These are phyloP conservation scores for Neodiprion pinetum DNA, from an alignment of 1,140 invertebrate species.

Conservation along the genomic window DNA sequence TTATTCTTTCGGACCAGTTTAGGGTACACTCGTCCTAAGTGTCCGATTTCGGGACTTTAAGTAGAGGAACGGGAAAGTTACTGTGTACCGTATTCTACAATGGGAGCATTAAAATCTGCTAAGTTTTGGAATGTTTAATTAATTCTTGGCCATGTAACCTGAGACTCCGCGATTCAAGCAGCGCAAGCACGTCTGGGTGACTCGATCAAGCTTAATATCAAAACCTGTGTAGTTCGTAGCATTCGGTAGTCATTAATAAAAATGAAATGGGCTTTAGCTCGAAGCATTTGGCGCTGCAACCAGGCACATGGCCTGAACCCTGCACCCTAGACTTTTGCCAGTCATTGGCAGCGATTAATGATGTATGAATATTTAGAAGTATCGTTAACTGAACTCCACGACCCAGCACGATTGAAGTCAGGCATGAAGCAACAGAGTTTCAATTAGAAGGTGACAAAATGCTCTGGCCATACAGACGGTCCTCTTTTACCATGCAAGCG, in stretches of 20 bases:
- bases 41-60: too few species aligned
- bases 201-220: too few species aligned
- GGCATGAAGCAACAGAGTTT: not conserved
- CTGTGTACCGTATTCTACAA: too few species aligned
- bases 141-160: too few species aligned
- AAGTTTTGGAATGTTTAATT: too few species aligned
- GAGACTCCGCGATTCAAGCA: too few species aligned
- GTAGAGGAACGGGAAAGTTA: too few species aligned
- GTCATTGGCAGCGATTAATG: constrained; percentile 47
- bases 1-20: too few species aligned
- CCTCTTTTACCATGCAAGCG: too few species aligned
- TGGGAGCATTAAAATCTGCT: too few species aligned
- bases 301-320: constrained; percentile 28
- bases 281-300: constrained; percentile 29
- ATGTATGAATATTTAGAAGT: constrained; percentile 44
- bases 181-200: too few species aligned
- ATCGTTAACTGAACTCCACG: constrained; percentile 1
- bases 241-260: constrained; percentile 19
- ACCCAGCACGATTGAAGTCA: not conserved
- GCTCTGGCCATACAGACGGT: not conserved
- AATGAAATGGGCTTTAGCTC: constrained; percentile 40
- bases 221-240: not conserved
- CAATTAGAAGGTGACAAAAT: not conserved
- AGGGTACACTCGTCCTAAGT: too few species aligned
- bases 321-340: constrained; percentile 24